These are phyloP conservation scores for Centruroides sculpturatus DNA, from an alignment of 1,140 invertebrate species.

Conservation along the genomic window DNA sequence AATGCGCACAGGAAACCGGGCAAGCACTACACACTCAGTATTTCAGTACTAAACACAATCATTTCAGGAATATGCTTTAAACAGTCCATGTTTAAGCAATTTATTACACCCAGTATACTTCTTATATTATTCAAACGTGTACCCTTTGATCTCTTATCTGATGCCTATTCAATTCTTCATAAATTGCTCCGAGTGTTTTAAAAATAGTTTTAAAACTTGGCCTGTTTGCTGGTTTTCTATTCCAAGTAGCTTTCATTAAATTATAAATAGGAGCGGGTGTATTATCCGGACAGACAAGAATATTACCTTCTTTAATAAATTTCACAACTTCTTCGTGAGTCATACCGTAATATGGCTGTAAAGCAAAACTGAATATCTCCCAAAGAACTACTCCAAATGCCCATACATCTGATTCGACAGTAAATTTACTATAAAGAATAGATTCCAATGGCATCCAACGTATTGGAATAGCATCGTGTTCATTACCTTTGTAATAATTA, in stretches of 20 bases:
- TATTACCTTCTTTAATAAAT: conserved; percentile 79
- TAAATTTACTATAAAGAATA: conserved; percentile 86
- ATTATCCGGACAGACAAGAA: conserved; percentile 72
- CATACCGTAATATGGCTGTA: conserved; percentile 83
- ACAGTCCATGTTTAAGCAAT: too few relatives aligned
- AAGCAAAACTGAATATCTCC: conserved; percentile 86
- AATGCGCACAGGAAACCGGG: too few relatives aligned
- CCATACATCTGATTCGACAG: conserved; percentile 88
- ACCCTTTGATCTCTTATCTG: conserved; percentile 8
- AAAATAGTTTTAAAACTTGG: conserved; percentile 44
- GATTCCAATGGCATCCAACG: conserved; percentile 90
- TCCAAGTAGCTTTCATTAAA: conserved; percentile 87
- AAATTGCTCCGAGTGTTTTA: conserved; percentile 17
- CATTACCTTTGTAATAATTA: conserved; percentile 33
- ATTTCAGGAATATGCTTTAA: too few relatives aligned
- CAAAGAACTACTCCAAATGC: conserved; percentile 83
- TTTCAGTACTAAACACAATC: too few relatives aligned
- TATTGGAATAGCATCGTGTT: conserved; percentile 83
- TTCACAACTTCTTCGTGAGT: conserved; percentile 88
- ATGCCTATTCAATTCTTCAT: conserved; percentile 17
- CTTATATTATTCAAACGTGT: conserved; percentile 1
- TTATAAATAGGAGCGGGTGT: conserved; percentile 75
- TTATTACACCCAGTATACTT: too few relatives aligned
- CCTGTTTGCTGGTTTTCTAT: conserved; percentile 59
- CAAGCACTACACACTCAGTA: too few relatives aligned